Conservation (phyloP, 2,888 invertebrate species). For the Drosophila eohydei region DNA sequence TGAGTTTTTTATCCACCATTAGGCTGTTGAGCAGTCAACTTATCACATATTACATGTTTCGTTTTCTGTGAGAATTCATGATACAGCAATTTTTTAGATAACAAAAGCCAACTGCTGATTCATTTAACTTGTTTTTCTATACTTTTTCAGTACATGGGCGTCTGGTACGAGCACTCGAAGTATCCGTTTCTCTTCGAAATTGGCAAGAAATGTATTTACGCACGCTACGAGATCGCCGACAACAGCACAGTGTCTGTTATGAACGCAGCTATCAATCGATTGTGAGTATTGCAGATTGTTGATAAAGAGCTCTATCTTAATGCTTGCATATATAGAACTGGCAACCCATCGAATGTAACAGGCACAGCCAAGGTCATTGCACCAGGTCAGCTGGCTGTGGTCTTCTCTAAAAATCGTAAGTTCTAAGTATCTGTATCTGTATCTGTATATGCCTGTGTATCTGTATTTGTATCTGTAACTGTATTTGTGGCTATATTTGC, state of each 20-base stretch:
- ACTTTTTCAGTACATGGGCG: constrained; percentile 88
- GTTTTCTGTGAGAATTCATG: not conserved
- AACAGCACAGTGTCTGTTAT: constrained; percentile 86
- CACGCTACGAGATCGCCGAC: constrained; percentile 86
- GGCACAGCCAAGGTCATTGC: constrained; percentile 78
- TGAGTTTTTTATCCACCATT: not conserved
- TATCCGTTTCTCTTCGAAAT: constrained; percentile 91
- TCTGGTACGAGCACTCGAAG: constrained; percentile 91
- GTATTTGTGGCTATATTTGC: not conserved
- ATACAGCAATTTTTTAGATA: not conserved
- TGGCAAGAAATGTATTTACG: constrained; percentile 90
- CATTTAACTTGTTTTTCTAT: not conserved
- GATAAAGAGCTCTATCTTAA: not conserved
- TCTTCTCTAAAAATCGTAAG: constrained; percentile 73
- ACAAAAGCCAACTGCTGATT: not conserved
- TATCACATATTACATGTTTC: not conserved
- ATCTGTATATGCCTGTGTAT: not conserved
- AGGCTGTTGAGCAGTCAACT: not conserved
- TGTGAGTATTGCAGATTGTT: constrained; percentile 64
- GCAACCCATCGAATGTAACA: constrained; percentile 64
- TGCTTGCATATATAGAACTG: constrained; percentile 57
- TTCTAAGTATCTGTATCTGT: constrained; percentile 5
- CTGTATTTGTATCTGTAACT: not conserved
- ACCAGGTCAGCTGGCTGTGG: constrained; percentile 77
- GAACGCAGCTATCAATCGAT: constrained; percentile 83